Evolutionary conservation across 2,888 invertebrate species (phyloP), one percentile per base, ranked within the genome.

Genomic region (Chrysolina haemoptera): DNA sequence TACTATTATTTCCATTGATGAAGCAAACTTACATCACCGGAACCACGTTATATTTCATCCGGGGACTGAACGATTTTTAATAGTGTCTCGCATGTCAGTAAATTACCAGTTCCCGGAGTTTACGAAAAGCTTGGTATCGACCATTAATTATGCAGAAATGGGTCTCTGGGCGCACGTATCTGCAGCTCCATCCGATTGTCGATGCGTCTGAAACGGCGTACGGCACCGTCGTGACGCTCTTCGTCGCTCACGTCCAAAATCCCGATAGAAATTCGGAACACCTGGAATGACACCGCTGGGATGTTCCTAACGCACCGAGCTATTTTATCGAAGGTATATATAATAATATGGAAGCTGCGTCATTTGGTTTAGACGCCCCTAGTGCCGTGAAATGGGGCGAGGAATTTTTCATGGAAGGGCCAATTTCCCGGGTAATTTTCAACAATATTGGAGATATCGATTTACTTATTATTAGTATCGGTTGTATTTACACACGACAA

Each of bases 121-220:
- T 12, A 46, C 65, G 20, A 46, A 46, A 46, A 65, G 43, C 48
- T 18, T 46, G 20, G 43, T 27, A 66, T 66, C 27, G 12, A 50
- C 50, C 66, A 50, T 66, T 22, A 66, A 50, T 66, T 66, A 50
- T 48, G 66, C 50, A 50, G 66, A 11, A 66, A 66, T 50, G 50
- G 43, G 43, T 27, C 66, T 50, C 66, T 50, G n/a, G 66, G 18
- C 43, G 48, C 27, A 35, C 22, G 22, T 65, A 46, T 65, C n/a
- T 35, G 50, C 48, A 59, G 59, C 59, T 59, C 46, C 12, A 27
- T 65, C n/a, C 22, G 65, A 46, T 46, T 48, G 46, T 65, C 46
- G 22, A 43, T 65, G 46, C 48, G 59, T 35, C 35, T 59, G n/a
- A n/a, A 59, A 59, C 59, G 27, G 27, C 59, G 27, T 8, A 59